Base-by-base conservation (phyloP, 2,888 invertebrate genomes). In the Adela reaumurella region DNA sequence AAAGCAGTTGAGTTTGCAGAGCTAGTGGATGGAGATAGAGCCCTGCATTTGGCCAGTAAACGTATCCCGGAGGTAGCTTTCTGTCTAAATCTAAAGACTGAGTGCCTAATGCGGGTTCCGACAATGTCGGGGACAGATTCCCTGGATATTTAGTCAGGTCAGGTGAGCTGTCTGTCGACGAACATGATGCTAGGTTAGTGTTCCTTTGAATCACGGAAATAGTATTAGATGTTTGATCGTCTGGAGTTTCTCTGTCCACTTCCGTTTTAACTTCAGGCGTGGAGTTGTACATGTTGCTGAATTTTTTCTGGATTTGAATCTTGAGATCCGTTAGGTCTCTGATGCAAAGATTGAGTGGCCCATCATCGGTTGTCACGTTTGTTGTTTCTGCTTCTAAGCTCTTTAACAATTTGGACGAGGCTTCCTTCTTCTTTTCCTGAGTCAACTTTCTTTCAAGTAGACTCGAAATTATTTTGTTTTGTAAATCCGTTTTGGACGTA, bases 291-390 rank as follows among this genome's bases (percentile, higher is more conserved):
- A 84, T 82, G 60, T 85, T 84, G 0, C 84, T 85, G 52, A 83
- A 82, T 54, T 84, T 85, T 57, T 83, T 77, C 47, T 83, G 70
- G 29, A 87, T 74, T 55, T 86, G 81, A 54, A 87, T 83, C 59
- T 87, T 88, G 19, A 88, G 64, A 53, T 86, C 86, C 58, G 84
- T 85, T 46, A 87, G 78, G 61, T 93, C 93, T 47, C 91, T 77
- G 50, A 93, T 83, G 62, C 93, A 94, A 3, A 94, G 81, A 68
- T 94, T 94, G 4, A 94, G 70, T 0, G 93, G 93, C 60, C 92
- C 90, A 46, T 89, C 86, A 60, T 74, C 65, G 56, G 65, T 64
- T 48, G 68, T 65, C 46, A 68, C 63, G 1, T 74, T 63, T 53
- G 62, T 51, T 1, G 70, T 70, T 48, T 63, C 69, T 0, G 70